Percentiles rank a stretch among this genome's conserved stretches.
Conservation (phyloP, 2,888 invertebrate species). For the Netelia virgata region DNA sequence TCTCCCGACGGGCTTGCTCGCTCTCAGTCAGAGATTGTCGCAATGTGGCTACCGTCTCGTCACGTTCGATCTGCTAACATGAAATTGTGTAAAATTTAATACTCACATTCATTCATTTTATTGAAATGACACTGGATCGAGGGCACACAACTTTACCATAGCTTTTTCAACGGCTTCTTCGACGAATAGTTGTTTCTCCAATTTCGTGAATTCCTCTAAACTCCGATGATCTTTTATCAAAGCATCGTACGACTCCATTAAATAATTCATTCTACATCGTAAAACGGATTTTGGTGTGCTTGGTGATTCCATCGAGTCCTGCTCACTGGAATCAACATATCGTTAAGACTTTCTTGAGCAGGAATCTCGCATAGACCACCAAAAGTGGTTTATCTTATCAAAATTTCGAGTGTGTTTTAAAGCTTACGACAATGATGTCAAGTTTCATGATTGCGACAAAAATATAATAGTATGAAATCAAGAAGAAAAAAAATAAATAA, state of each 20-base stretch:
- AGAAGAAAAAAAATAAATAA: background rate
- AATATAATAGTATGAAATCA: background rate
- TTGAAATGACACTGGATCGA: background rate
- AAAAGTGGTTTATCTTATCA: conserved; percentile 47
- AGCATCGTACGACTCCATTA: conserved; percentile 86
- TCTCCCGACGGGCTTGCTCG: conserved; percentile 65
- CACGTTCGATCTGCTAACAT: conserved; percentile 43
- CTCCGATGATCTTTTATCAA: conserved; percentile 80
- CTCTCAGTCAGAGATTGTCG: conserved; percentile 67
- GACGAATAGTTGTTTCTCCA: conserved; percentile 87
- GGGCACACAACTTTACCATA: conserved; percentile 47
- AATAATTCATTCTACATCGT: conserved; percentile 79
- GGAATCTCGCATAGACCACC: conserved; percentile 40
- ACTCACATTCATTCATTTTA: conserved; percentile 12
- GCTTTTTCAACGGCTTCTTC: conserved; percentile 76
- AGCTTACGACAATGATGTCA: background rate
- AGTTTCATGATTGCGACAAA: background rate
- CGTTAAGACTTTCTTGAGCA: background rate
- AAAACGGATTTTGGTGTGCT: conserved; percentile 79
- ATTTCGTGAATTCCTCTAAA: conserved; percentile 86
- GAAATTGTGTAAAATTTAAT: background rate
- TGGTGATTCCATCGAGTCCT: conserved; percentile 68
- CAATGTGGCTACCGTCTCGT: conserved; percentile 53
- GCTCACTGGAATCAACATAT: conserved; percentile 49
- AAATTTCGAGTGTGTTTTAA: background rate